These are phyloP conservation scores for Pycnomerus fuliginosus DNA, from an alignment of 2,888 invertebrate species.

Conservation along the genomic window DNA sequence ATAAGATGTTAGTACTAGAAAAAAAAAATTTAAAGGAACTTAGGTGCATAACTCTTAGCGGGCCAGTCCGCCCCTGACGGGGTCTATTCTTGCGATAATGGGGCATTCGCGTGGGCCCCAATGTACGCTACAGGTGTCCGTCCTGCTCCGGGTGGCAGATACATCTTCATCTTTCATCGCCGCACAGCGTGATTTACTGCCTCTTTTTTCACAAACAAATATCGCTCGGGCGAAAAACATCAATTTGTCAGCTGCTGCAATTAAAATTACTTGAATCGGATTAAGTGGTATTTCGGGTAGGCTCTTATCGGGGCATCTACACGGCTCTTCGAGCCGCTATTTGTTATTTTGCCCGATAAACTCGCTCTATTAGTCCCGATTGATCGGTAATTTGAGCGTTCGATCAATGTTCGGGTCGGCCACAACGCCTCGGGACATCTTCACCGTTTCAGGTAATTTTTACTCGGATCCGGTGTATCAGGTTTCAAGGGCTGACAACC, in stretches of 20 bases:
- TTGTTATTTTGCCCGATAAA: conserved; percentile 51
- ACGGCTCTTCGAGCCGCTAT: conserved; percentile 44
- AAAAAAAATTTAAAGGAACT: too few species aligned
- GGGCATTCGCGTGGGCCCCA: conserved; percentile 46
- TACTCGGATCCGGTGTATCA: too few species aligned
- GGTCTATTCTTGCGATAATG: too few species aligned
- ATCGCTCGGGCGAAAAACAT: conserved; percentile 22
- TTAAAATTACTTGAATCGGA: conserved; percentile 48
- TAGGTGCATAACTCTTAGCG: too few species aligned
- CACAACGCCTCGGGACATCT: too few species aligned
- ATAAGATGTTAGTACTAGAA: too few species aligned
- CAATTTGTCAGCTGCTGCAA: conserved; percentile 50
- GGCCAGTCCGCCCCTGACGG: too few species aligned
- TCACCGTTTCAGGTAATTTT: too few species aligned
- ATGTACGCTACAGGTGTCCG: conserved; percentile 38
- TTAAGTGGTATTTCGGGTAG: conserved; percentile 51
- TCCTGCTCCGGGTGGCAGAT: conserved; percentile 12
- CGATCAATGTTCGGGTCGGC: too few species aligned
- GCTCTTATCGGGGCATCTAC: conserved; percentile 36
- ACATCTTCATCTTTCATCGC: conserved; percentile 3
- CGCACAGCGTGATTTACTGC: conserved; percentile 2
- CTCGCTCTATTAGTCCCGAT: conserved; percentile 50
- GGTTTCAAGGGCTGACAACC: too few species aligned
- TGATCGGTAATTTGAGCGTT: conserved; percentile 50
- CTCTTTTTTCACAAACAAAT: not conserved